Evolutionary conservation across 2,113 vertebrate genomes (phyloP), one percentile per base, ranked within the genome.

Genomic region (Dunckerocampus dactyliophorus): DNA sequence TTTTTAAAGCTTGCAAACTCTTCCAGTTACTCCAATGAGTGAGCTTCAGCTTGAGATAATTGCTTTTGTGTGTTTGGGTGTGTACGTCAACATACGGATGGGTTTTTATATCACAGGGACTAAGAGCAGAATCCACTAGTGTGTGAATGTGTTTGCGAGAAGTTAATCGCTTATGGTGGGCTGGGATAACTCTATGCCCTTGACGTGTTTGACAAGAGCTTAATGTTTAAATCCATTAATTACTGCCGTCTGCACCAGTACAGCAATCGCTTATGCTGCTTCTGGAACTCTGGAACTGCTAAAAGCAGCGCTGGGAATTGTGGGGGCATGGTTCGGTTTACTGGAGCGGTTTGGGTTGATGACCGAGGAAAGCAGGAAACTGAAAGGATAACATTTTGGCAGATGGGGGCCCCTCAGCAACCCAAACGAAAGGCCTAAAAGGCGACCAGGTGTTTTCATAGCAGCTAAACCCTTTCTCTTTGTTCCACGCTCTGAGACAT

Each of bases 171-270:
- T 21, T 56, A 31, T 59, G 74, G 74, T 78, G 75, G 71, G 75
- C 69, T 83, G 77, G 77, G 81, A 81, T 68, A 76, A 69, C 76
- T 70, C 52, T 43, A 62, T 77, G 75, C 75, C 82, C 81, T 77
- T 77, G 81, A 67, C 79, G 82, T 77, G 82, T 81, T 85, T 85
- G 82, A 85, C 81, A 83, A 79, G 68, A 82, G 74, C 77, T 80
- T 62, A 82, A 65, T 83, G 72, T 79, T 75, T 83, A 80, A 83
- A 77, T 75, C 75, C 77, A 85, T 83, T 79, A 82, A 85, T 85
- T 85, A 80, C 73, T 47, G 63, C 22, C 63, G 59, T 49, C 63
- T 43, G 39, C 62, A 60, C 46, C 62, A 46, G 39, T 13, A 39
- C 15, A 37, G 52, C 61, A 51, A 62, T 48, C 6, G 22, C 62